Evolutionary conservation across 2,888 invertebrate species (phyloP).

Genomic region (Brachyptera risi): DNA sequence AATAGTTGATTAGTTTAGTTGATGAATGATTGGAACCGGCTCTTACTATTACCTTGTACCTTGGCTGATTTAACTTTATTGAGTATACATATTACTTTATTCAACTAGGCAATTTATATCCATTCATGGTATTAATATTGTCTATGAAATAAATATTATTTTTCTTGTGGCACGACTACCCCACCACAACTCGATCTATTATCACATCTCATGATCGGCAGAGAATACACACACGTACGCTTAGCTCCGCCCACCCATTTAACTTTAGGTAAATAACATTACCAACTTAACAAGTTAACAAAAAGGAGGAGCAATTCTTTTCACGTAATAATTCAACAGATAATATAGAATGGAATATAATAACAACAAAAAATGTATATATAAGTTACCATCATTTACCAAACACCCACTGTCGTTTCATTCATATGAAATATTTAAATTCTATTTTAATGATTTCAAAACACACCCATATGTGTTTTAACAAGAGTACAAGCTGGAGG

Average conservation of each 20-base stretch:
- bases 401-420: neutral
- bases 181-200: neutral
- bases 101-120: too few species aligned
- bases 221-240: neutral
- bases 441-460: conserved; percentile 9
- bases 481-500: neutral
- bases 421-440: conserved; percentile 10
- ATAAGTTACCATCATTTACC: neutral
- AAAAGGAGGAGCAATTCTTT: conserved; percentile 7
- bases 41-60: too few species aligned
- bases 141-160: too few species aligned
- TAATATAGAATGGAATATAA: neutral
- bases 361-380: neutral
- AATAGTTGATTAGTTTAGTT: too few species aligned
- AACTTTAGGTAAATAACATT: conserved; percentile 4
- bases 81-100: too few species aligned
- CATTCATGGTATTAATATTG: too few species aligned
- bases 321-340: conserved; percentile 9
- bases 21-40: too few species aligned
- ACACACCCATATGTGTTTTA: conserved; percentile 3
- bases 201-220: neutral
- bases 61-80: too few species aligned
- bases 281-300: neutral
- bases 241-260: neutral
- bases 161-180: too few species aligned